These are phyloP conservation scores for Saxicola maurus DNA, from an alignment of 2,797 vertebrate species.

Conservation along the genomic window DNA sequence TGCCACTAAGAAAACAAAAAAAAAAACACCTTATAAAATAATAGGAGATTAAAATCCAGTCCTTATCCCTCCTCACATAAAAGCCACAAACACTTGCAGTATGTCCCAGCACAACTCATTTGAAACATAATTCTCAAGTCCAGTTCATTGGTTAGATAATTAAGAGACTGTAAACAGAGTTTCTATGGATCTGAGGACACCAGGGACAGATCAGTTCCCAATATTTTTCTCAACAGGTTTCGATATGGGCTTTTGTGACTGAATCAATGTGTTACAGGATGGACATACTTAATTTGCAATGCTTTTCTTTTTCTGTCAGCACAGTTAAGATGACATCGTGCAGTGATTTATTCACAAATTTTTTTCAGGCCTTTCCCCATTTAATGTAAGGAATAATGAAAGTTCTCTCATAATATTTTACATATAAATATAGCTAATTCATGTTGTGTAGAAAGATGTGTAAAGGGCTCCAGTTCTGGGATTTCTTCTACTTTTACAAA, in stretches of 20 bases:
- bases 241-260: neutral
- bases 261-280: constrained; percentile 26
- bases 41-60: neutral
- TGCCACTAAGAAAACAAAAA: neutral
- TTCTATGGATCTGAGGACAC: neutral
- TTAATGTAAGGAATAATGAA: constrained; percentile 49
- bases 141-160: neutral
- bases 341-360: constrained; percentile 28
- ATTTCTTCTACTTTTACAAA: constrained; percentile 52
- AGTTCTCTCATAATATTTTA: constrained; percentile 17
- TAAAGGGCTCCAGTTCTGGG: constrained; percentile 6
- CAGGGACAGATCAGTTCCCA: neutral
- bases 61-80: neutral
- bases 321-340: neutral
- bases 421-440: constrained; percentile 1
- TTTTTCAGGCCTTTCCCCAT: constrained; percentile 18
- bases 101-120: neutral
- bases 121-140: neutral
- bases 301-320: constrained; percentile 22
- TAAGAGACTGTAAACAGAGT: neutral
- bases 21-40: neutral
- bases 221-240: constrained; percentile 6
- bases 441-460: constrained; percentile 9
- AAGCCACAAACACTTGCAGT: neutral
- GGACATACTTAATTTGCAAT: constrained; percentile 19